phyloP scores from a whole-genome alignment of 2,113 vertebrate genomes.

The Phaethornis superciliosus region DNA sequence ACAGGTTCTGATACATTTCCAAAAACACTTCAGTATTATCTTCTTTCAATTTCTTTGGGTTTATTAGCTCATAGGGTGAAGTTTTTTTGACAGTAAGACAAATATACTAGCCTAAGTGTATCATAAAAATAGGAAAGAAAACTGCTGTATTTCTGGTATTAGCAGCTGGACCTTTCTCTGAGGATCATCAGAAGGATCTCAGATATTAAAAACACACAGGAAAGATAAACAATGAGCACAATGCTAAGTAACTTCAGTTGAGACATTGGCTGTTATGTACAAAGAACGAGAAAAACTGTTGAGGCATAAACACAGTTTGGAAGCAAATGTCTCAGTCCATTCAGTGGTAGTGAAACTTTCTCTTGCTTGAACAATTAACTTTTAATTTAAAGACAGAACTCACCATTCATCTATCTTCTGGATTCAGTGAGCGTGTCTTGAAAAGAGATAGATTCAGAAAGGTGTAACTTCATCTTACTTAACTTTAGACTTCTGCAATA shows the following conservation, averaged over 20 bases:
- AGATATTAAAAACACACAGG: background rate
- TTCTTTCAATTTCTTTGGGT: background rate
- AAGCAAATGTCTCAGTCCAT: background rate
- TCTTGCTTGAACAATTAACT: background rate
- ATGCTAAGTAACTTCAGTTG: background rate
- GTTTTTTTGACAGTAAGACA: background rate
- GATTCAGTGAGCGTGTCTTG: background rate
- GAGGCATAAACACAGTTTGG: background rate
- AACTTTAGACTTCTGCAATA: background rate
- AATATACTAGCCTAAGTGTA: background rate
- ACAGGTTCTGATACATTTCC: background rate
- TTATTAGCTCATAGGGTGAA: background rate
- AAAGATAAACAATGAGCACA: background rate
- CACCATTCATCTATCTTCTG: background rate
- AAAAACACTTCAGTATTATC: background rate
- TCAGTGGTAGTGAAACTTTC: background rate
- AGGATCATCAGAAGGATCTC: background rate
- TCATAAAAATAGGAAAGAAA: background rate
- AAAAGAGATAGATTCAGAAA: background rate
- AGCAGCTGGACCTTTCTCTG: background rate
- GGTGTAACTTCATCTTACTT: background rate
- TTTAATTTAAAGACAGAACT: background rate
- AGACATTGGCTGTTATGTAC: background rate
- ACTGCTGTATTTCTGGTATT: background rate
- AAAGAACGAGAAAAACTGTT: background rate